These are phyloP conservation scores for Eclectus roratus DNA, from an alignment of 2,113 vertebrate genomes.

Conservation along the genomic window DNA sequence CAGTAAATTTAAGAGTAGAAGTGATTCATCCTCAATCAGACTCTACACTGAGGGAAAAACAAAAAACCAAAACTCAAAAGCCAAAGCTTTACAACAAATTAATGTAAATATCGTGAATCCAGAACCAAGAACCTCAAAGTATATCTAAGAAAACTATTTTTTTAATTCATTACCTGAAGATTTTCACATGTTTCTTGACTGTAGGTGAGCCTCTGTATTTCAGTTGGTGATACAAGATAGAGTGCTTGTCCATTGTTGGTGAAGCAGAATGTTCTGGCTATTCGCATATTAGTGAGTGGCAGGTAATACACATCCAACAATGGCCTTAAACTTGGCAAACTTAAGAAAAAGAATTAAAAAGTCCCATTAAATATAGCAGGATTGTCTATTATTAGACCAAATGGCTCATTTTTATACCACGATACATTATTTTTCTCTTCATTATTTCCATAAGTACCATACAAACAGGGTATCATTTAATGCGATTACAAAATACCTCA, in stretches of 20 bases:
- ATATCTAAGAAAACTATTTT: neutral
- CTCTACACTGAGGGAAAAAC: neutral
- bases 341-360: slow-evolving; percentile 64
- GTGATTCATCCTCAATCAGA: neutral
- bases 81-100: neutral
- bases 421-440: neutral
- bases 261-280: slow-evolving; percentile 99
- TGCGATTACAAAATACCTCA: neutral
- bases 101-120: neutral
- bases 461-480: neutral
- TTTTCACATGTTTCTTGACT: slow-evolving; percentile 99
- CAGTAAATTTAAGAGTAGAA: neutral
- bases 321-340: slow-evolving; percentile 95
- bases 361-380: neutral
- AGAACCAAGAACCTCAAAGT: neutral
- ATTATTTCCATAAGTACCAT: neutral
- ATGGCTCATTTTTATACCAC: neutral
- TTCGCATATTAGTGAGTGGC: slow-evolving; percentile 98
- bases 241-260: slow-evolving; percentile 97
- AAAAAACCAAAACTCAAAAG: neutral
- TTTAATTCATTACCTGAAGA: slow-evolving; percentile 83
- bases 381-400: neutral
- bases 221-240: slow-evolving; percentile 96
- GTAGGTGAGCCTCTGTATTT: slow-evolving; percentile 98
- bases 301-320: slow-evolving; percentile 97